Conservation (phyloP, 2,888 invertebrate species). For the Mamestra brassicae region DNA sequence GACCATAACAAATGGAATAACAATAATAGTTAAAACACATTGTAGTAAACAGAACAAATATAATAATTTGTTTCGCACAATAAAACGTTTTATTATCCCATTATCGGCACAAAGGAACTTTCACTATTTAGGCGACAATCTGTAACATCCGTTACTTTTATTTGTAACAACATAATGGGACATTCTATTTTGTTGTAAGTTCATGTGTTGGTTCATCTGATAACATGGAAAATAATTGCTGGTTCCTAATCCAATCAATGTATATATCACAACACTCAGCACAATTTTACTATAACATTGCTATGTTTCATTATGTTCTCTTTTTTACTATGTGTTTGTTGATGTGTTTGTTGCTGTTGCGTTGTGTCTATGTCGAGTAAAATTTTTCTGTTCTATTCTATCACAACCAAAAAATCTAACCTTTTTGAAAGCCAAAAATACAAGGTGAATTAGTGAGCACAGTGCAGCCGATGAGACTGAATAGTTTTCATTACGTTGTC, state of each 20-base stretch:
- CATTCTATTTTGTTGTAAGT: slow-evolving; percentile 26
- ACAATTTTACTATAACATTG: too few species aligned
- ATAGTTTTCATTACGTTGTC: neutral
- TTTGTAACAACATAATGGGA: slow-evolving; percentile 57
- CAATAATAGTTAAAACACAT: slow-evolving; percentile 34
- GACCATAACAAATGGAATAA: slow-evolving; percentile 25
- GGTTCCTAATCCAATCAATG: slow-evolving; percentile 5
- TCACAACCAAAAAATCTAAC: neutral
- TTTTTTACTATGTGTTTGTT: too few species aligned
- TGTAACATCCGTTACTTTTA: slow-evolving; percentile 75
- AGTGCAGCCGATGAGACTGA: neutral
- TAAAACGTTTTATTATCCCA: slow-evolving; percentile 69
- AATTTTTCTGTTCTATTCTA: too few species aligned
- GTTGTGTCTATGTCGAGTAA: too few species aligned
- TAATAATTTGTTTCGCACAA: slow-evolving; percentile 68
- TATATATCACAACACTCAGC: neutral
- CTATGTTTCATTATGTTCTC: too few species aligned
- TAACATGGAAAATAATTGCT: slow-evolving; percentile 2
- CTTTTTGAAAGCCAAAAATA: neutral
- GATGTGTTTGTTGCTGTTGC: too few species aligned
- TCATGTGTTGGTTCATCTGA: slow-evolving; percentile 15
- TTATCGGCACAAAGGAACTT: slow-evolving; percentile 72
- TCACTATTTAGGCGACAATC: slow-evolving; percentile 76
- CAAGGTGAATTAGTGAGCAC: neutral
- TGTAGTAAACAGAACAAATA: slow-evolving; percentile 56